Evolutionary conservation across 2,113 vertebrate species (phyloP).

Genomic region (Triplophysa tibetana): DNA sequence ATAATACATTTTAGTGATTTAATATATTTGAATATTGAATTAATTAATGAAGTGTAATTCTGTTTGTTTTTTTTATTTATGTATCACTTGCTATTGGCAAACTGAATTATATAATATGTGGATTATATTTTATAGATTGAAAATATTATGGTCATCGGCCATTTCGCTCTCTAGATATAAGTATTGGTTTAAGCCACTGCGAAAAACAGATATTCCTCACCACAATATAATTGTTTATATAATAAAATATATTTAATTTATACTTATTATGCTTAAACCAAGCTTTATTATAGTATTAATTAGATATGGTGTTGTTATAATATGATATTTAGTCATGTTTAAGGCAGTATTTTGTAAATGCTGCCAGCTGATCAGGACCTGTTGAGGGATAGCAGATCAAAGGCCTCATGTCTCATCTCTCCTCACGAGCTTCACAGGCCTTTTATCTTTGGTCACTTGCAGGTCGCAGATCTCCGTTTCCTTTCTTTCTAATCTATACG

Average conservation of each 20-base stretch:
- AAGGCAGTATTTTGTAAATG: neutral
- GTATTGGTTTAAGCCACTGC: too few species aligned
- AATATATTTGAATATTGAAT: too few species aligned
- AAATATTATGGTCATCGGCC: neutral
- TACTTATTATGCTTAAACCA: neutral
- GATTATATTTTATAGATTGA: neutral
- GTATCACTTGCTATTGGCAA: neutral
- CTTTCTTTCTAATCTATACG: neutral
- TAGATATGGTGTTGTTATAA: neutral
- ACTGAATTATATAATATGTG: neutral
- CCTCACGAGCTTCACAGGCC: neutral
- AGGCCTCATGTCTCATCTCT: neutral
- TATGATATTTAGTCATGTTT: neutral
- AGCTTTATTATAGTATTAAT: neutral
- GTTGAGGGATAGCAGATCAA: conserved; percentile 14
- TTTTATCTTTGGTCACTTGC: conserved; percentile 29
- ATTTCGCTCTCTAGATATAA: too few species aligned
- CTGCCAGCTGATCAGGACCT: neutral
- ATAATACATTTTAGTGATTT: neutral
- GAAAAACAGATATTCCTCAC: too few species aligned
- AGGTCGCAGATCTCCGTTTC: conserved; percentile 34
- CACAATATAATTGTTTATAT: neutral
- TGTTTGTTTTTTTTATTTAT: too few species aligned
- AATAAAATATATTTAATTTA: neutral
- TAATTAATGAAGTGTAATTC: too few species aligned